Conservation (phyloP, 2,113 vertebrate species). For the Sapayoa aenigma region DNA sequence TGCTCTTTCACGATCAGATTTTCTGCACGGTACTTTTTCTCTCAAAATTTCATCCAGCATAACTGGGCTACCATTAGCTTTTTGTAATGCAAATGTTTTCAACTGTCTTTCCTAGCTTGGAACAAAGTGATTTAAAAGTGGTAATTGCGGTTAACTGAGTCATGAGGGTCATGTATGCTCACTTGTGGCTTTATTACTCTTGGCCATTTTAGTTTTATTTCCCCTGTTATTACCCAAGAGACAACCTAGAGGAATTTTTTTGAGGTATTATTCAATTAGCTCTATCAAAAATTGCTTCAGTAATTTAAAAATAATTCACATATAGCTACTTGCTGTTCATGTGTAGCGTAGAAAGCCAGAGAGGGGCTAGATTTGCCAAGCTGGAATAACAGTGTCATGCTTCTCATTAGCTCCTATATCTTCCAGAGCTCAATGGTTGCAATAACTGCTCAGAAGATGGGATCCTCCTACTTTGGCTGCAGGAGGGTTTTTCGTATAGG, state of each 20-base stretch:
- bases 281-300: not conserved
- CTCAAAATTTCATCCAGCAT: not conserved
- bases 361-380: not conserved
- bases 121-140: not conserved
- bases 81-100: not conserved
- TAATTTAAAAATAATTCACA: not conserved
- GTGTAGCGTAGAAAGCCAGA: not conserved
- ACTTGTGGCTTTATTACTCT: not conserved
- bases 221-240: not conserved
- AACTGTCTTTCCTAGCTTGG: not conserved
- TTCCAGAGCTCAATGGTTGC: not conserved
- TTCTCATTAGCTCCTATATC: not conserved
- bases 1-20: not conserved
- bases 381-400: not conserved
- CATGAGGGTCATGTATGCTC: not conserved
- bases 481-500: not conserved
- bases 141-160: not conserved
- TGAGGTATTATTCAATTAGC: not conserved
- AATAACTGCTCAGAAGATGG: accelerated
- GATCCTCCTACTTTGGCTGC: not conserved
- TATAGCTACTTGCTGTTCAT: not conserved
- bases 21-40: not conserved
- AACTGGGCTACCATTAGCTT: not conserved
- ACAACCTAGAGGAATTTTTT: not conserved
- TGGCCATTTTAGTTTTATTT: not conserved